Evolutionary conservation across 2,888 invertebrate species (phyloP).

Genomic region (Noctua comes): DNA sequence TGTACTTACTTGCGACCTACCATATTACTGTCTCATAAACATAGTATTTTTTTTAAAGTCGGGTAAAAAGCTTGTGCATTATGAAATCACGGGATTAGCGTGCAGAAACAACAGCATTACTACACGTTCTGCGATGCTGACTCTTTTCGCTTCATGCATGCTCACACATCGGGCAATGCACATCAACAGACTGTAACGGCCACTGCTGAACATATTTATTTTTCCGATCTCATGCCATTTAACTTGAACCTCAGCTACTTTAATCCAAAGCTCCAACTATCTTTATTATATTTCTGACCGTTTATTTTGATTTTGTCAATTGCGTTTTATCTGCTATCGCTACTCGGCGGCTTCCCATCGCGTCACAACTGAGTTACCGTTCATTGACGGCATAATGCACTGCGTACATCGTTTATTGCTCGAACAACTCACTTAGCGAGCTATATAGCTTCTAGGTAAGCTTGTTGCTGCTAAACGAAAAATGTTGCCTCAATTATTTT

Average conservation of each 20-base stretch:
- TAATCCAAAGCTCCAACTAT: no score
- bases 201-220: no score
- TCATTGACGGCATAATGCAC: constrained; percentile 86
- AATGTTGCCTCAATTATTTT: not conserved
- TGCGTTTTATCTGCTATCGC: constrained; percentile 11
- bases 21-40: no score
- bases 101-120: not conserved
- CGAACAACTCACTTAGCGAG: constrained; percentile 77
- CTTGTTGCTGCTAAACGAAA: not conserved
- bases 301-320: not conserved
- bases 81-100: not conserved
- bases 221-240: not conserved
- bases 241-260: not conserved
- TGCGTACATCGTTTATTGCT: constrained; percentile 77
- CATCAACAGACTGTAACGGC: not conserved
- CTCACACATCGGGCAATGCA: not conserved
- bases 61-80: no score
- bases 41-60: no score
- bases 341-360: constrained; percentile 60
- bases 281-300: no score
- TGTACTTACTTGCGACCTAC: no score
- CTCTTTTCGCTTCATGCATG: not conserved
- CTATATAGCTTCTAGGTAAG: constrained; percentile 45
- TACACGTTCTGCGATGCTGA: not conserved
- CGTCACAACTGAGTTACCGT: constrained; percentile 82